Percentiles rank a stretch among this genome's conserved stretches.
These are phyloP conservation scores for Candidula unifasciata DNA, from an alignment of 2,888 invertebrate species.

Conservation along the genomic window DNA sequence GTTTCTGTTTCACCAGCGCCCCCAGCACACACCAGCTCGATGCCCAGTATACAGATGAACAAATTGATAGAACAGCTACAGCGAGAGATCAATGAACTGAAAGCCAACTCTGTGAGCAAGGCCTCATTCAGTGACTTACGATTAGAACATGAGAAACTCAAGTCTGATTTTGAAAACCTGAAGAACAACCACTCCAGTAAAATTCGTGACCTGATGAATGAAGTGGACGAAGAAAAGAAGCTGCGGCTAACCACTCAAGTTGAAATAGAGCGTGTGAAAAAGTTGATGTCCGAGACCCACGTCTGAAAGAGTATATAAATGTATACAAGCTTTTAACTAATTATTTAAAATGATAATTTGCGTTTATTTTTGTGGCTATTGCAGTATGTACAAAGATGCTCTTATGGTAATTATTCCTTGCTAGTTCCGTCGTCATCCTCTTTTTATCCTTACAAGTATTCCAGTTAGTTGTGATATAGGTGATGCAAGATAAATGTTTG, in stretches of 20 bases:
- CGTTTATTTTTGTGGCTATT: not conserved
- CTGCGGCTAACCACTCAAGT: constrained; percentile 77
- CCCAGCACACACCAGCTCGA: constrained; percentile 11
- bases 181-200: constrained; percentile 66
- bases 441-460: not conserved
- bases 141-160: constrained; percentile 71
- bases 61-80: constrained; percentile 59
- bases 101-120: constrained; percentile 79
- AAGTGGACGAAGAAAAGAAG: constrained; percentile 78
- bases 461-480: constrained; percentile 6
- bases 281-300: constrained; percentile 70
- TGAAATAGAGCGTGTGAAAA: constrained; percentile 77
- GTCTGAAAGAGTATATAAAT: constrained; percentile 56
- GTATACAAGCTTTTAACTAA: not conserved
- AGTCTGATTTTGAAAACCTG: constrained; percentile 67
- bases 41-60: constrained; percentile 33
- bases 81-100: constrained; percentile 65
- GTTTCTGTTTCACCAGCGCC: constrained; percentile 19
- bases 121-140: constrained; percentile 89
- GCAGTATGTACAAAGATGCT: not conserved
- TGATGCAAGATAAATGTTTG: not conserved
- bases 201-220: constrained; percentile 72
- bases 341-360: constrained; percentile 6
- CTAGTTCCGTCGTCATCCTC: constrained; percentile 22
- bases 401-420: constrained; percentile 5